Base-by-base conservation (phyloP, 2,888 invertebrate species). In the Hipparchia semele region DNA sequence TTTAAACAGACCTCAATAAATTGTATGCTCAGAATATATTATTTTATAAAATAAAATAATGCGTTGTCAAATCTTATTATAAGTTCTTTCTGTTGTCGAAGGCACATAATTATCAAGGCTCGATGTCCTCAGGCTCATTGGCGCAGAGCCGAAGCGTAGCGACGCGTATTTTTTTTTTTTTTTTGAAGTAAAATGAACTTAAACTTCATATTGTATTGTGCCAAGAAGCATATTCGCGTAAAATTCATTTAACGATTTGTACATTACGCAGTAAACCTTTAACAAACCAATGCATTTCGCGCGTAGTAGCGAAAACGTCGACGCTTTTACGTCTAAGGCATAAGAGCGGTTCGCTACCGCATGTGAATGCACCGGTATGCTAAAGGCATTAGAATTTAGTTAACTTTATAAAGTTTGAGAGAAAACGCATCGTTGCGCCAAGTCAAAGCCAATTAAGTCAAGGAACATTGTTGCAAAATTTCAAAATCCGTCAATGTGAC, bases 51-150 rank as follows among this genome's bases (percentile, higher is more conserved):
- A 39, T 65, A 73, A 69, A 70, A 71, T 46, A 54, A 69, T 33
- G 54, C 53, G n/a, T 12, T 39, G 46, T 75, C 73, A 73, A 74
- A 73, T 33, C 59, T 39, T 39, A 12, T 10, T 49, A 3, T 49
- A 49, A 49, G 49, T 49, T 71, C 65, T 56, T 68, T 71, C 46
- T 23, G 53, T n/a, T 59, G 68, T 66, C 69, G 70, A 54, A 82
- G 90, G 90, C 90, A 90, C 90, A 90, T 90, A 79, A 81, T 78
- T 79, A 81, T 78, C 83, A 87, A 89, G 87, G 89, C 88, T 59
- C 58, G 12, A 39, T 67, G 39, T 53, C 13, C 13, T 49, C 12
- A 60, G 33, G 59, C 33, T 59, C 59, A 10, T 33, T 2, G 33
- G 59, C 56, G 59, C 33, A 59, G 4, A 23, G 23, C 23, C 23